Conservation (phyloP, 2,113 vertebrate species). For the Boleophthalmus pectinirostris region DNA sequence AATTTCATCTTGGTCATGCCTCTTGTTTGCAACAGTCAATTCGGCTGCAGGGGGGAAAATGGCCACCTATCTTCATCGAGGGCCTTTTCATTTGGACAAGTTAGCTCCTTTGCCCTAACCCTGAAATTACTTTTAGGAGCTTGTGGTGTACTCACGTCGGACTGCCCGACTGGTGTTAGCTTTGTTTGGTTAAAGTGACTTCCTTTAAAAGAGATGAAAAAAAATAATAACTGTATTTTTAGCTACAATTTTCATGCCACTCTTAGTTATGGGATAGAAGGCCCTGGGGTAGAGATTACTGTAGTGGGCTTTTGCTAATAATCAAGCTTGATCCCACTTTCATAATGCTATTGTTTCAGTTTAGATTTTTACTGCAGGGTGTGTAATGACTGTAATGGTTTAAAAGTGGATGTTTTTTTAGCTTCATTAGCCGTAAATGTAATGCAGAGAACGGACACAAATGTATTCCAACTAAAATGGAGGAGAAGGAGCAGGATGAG, state of each 20-base stretch:
- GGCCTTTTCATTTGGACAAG: conserved; percentile 76
- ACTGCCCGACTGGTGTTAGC: conserved; percentile 28
- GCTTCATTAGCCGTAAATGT: not conserved
- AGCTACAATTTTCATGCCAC: not conserved
- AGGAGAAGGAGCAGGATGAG: not conserved
- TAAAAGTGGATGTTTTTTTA: not conserved
- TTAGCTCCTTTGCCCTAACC: conserved; percentile 70
- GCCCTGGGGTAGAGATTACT: conserved; percentile 1
- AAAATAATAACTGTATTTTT: not conserved
- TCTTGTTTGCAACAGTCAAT: conserved; percentile 76
- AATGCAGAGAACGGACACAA: not conserved
- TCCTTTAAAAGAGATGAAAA: conserved; percentile 3
- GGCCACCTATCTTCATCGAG: conserved; percentile 69
- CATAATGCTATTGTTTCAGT: conserved; percentile 7
- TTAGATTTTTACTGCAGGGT: not conserved
- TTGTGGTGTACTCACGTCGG: conserved; percentile 45
- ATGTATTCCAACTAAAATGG: not conserved
- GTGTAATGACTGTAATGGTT: not conserved
- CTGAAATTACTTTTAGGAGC: conserved; percentile 72
- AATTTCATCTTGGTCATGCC: conserved; percentile 75
- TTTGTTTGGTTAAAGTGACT: conserved; percentile 26
- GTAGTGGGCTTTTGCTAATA: not conserved
- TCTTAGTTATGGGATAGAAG: not conserved
- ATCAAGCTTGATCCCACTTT: not conserved
- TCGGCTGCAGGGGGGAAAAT: conserved; percentile 61